Percentiles rank a stretch among this genome's conserved stretches.
Conservation (phyloP, 2,113 vertebrate genomes). For the Caranx ignobilis region DNA sequence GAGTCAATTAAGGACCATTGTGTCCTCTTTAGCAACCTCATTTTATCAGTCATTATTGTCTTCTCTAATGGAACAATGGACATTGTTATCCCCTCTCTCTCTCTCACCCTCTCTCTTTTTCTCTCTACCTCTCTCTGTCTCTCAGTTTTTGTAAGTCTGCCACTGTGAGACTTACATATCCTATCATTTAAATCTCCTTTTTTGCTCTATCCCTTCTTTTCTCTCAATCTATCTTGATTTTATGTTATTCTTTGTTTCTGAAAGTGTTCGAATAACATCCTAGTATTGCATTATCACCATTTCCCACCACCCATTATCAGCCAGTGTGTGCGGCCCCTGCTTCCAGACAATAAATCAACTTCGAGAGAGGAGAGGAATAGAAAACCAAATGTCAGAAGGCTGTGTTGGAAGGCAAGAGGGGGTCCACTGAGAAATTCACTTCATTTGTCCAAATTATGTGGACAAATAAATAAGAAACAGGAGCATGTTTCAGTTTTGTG, state of each 20-base stretch:
- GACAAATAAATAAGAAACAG: conserved; percentile 13
- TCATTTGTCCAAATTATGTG: conserved; percentile 13
- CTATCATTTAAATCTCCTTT: conserved; percentile 38
- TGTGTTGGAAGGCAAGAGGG: neutral
- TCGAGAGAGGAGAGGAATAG: neutral
- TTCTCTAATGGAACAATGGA: conserved; percentile 77
- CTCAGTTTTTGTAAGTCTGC: conserved; percentile 8
- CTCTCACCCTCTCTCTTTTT: conserved; percentile 10
- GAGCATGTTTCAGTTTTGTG: neutral
- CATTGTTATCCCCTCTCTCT: conserved; percentile 66
- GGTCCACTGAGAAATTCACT: neutral
- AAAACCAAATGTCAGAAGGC: neutral
- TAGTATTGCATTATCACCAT: conserved; percentile 16
- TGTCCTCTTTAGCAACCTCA: conserved; percentile 78
- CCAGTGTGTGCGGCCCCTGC: neutral
- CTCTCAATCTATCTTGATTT: neutral
- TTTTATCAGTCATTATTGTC: conserved; percentile 81
- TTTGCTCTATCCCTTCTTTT: neutral
- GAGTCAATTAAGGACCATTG: conserved; percentile 83
- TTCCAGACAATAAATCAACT: conserved; percentile 19
- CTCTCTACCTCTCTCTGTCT: neutral
- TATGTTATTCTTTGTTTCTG: conserved; percentile 13
- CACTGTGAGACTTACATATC: conserved; percentile 37
- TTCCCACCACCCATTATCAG: conserved; percentile 16
- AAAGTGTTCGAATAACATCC: neutral